phyloP scores from a whole-genome alignment of 2,113 vertebrate species.

The Paradoxurus hermaphroditus region DNA sequence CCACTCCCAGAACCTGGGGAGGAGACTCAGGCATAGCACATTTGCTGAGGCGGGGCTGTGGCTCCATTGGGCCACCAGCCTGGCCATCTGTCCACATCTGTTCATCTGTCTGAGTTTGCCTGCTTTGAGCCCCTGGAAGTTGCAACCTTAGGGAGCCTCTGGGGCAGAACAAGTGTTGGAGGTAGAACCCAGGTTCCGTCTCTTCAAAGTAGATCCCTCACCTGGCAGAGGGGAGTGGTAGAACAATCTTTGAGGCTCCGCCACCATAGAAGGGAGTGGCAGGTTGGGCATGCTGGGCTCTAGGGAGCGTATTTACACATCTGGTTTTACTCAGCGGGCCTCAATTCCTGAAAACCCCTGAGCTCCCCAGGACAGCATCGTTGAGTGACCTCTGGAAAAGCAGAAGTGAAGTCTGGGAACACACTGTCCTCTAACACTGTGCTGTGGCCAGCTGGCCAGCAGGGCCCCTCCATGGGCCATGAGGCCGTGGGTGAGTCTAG shows the following conservation, averaged over 20 bases:
- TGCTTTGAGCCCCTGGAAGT: not conserved
- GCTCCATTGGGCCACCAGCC: not conserved
- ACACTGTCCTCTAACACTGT: slow-evolving; percentile 72
- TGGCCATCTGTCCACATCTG: slow-evolving; percentile 23
- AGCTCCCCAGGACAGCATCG: slow-evolving; percentile 74
- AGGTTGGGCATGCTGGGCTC: slow-evolving; percentile 39
- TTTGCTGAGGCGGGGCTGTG: not conserved
- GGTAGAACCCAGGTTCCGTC: not conserved
- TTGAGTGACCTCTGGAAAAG: slow-evolving; percentile 78
- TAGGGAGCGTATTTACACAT: slow-evolving; percentile 72
- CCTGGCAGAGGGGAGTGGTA: not conserved
- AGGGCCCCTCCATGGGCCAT: slow-evolving; percentile 53
- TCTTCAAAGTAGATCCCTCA: not conserved
- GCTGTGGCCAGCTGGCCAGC: slow-evolving; percentile 67
- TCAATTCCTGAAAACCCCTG: slow-evolving; percentile 77
- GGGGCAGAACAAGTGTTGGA: not conserved
- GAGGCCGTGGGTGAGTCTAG: slow-evolving; percentile 51
- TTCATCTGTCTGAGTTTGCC: not conserved
- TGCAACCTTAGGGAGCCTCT: not conserved
- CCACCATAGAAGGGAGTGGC: not conserved
- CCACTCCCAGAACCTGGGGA: not conserved
- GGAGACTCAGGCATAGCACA: not conserved
- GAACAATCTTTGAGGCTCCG: not conserved
- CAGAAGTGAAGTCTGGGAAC: slow-evolving; percentile 81
- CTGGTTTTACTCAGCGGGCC: slow-evolving; percentile 79